phyloP scores from a whole-genome alignment of 2,888 invertebrate species.

The Chrysina gloriosa region DNA sequence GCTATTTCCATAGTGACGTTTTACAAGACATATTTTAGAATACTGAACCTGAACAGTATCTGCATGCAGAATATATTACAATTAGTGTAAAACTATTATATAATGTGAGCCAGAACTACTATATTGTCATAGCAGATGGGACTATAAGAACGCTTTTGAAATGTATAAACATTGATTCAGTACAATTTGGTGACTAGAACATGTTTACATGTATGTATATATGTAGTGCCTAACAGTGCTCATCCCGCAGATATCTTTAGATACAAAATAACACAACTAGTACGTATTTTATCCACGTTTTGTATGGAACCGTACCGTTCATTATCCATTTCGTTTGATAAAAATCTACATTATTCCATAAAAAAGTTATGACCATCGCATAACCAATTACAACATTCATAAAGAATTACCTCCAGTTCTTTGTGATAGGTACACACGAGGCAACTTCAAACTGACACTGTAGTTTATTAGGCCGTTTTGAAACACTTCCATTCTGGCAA shows the following conservation, averaged over 20 bases:
- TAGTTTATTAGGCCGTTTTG: constrained; percentile 25
- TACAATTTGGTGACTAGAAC: no score
- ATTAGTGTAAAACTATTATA: no score
- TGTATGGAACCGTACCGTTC: not conserved
- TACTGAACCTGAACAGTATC: no score
- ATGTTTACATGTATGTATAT: not conserved
- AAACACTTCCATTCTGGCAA: constrained; percentile 27
- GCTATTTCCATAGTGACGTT: no score
- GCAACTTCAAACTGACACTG: constrained; percentile 8
- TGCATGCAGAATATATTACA: no score
- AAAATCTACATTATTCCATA: constrained; percentile 17
- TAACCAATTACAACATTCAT: constrained; percentile 25
- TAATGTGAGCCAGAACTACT: no score
- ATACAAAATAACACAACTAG: not conserved
- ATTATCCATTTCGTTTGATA: constrained; percentile 17
- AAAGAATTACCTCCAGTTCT: constrained; percentile 19
- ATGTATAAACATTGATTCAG: not conserved
- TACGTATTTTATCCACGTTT: constrained; percentile 2
- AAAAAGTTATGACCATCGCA: constrained; percentile 2
- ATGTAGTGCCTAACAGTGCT: not conserved
- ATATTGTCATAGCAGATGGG: no score
- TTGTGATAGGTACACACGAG: constrained; percentile 22
- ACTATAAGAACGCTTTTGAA: no score
- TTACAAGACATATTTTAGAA: no score
- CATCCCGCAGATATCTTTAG: not conserved